Evolutionary conservation across 2,888 invertebrate species (phyloP).

Genomic region (Heliconius aoede): DNA sequence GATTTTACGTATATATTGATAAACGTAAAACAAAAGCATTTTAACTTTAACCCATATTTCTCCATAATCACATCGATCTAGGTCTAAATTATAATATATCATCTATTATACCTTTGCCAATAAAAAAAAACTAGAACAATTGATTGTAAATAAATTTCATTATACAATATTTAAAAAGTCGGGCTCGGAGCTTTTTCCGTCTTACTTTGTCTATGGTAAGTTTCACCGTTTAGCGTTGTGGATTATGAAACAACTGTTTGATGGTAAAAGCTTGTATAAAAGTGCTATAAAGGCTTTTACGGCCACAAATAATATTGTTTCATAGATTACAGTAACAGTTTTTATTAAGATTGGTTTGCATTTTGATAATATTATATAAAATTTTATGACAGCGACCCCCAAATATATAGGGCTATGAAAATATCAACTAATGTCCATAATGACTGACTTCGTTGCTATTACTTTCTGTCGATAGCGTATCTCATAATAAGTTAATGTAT

Average conservation of each 20-base stretch:
- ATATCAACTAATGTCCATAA: background rate
- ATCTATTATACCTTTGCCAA: background rate
- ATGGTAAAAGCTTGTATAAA: constrained; percentile 32
- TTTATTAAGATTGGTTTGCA: constrained; percentile 8
- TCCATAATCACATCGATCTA: too few species aligned
- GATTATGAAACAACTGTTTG: constrained; percentile 30
- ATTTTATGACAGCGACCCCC: background rate
- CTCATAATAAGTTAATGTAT: background rate
- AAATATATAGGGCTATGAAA: background rate
- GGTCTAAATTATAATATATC: background rate
- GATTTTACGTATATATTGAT: too few species aligned
- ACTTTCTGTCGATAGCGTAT: background rate
- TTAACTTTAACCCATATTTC: too few species aligned
- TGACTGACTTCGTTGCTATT: background rate
- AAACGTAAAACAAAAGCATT: too few species aligned
- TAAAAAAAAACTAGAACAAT: background rate
- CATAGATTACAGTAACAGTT: constrained; percentile 25
- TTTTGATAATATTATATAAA: constrained; percentile 22
- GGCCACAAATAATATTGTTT: constrained; percentile 24
- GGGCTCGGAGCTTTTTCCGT: constrained; percentile 7
- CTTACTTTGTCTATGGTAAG: constrained; percentile 11
- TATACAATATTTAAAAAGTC: constrained; percentile 24
- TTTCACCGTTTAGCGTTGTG: constrained; percentile 22
- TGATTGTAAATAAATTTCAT: background rate
- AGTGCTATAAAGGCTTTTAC: constrained; percentile 29